Base-by-base conservation (phyloP, 2,113 vertebrate genomes). In the Hippocampus guttulatus region DNA sequence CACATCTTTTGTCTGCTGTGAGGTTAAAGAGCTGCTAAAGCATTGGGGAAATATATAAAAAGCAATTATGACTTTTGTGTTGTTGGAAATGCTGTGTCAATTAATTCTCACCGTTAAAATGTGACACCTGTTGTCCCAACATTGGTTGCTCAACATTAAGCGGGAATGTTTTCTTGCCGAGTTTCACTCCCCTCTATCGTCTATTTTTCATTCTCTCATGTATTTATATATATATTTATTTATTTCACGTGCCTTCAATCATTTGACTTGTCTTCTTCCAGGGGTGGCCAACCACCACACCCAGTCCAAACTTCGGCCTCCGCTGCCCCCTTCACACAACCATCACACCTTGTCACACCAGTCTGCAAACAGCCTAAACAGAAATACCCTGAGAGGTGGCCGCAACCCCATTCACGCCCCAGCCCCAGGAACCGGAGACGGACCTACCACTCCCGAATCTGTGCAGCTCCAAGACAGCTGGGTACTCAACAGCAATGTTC, bases 381-480 rank as follows among this genome's bases (percentile, higher is more conserved):
- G 96, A 88, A 98, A 96, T 92, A 98, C 96, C 0, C 91, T 98
- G 83, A 94, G 95, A 67, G 95, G 95, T 20, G 94, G 97, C 3
- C 92, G 97, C 49, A 98, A 97, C 83, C 95, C 96, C 84, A 94
- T 96, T 81, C 96, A 98, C 8, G 93, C 94, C 2, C 96, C 97
- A 0, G 89, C 95, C 0, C 92, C 94, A 0, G 95, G 94, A 0
- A 92, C 96, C 3, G 96, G 96, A 2, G 97, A 98, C 68, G 94
- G 97, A 76, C 96, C 96, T 45, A 97, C 96, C 79, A 98, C 97
- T 0, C 97, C 97, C 0, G 97, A 99, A 91, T 99, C 97, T 0
- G 97, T 99, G 57, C 97, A 99, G 92, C 94, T 99, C 68, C 97
- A 99, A 90, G 97, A 99, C 93, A 99, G 96, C 93, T 99, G 97